Conservation (phyloP, 2,888 invertebrate species). For the Kryphioiulus occultus region DNA sequence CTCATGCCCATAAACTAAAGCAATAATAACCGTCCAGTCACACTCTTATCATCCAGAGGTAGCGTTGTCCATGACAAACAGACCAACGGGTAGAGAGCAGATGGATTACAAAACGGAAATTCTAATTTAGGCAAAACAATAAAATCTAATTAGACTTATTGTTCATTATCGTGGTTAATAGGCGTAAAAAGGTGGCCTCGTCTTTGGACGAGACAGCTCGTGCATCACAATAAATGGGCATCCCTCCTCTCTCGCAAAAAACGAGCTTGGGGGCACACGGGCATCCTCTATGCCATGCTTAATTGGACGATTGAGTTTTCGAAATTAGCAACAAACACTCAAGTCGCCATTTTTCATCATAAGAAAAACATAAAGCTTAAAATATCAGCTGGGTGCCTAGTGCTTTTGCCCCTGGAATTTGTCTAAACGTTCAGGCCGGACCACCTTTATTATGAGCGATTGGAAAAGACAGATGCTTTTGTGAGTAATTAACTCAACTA, state of each 20-base stretch:
- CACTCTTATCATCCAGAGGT: neutral
- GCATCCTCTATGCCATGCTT: neutral
- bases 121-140: conserved; percentile 23
- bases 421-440: neutral
- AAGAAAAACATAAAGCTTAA: neutral
- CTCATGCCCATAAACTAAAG: neutral
- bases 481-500: neutral
- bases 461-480: neutral
- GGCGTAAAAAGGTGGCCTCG: conserved; percentile 23
- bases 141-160: conserved; percentile 23
- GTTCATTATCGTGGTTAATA: conserved; percentile 17
- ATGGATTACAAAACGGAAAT: conserved; percentile 8
- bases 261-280: neutral
- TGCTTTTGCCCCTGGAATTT: conserved; percentile 23
- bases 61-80: neutral
- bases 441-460: neutral
- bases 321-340: conserved; percentile 23
- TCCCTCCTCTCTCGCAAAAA: neutral
- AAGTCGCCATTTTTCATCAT: conserved; percentile 1
- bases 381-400: neutral
- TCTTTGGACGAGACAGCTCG: conserved; percentile 16
- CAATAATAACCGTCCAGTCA: neutral
- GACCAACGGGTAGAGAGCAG: conserved; percentile 7
- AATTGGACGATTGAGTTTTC: conserved; percentile 23
- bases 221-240: neutral